Evolutionary conservation across 2,113 vertebrate genomes (phyloP), one percentile per base, ranked within the genome.

Genomic region (Larimichthys crocea): DNA sequence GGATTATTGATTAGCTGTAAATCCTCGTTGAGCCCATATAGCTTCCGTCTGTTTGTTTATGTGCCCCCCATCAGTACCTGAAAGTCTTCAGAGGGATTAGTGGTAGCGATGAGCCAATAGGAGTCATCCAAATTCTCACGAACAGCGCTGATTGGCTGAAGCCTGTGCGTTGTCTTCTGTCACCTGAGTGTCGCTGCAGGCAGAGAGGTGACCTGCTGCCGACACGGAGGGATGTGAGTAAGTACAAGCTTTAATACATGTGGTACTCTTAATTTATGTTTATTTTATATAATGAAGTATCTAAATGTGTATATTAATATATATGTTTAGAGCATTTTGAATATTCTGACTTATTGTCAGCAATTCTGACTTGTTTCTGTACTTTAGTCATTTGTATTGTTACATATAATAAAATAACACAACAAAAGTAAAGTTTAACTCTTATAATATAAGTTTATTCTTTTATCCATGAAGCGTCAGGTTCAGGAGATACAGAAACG

Each of bases 1-100:
- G 79, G 87, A 89, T 91, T 86, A 88, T 61, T 61, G 4, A 65
- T 73, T 79, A 73, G 29, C 56, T 14, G 16, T 31, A 89, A 92
- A 90, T 88, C 88, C 79, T 53, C 49, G 19, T 53, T 80, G 67
- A 82, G 42, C 68, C 62, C 14, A 3, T 66, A 10, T 40, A 40
- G 35, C 35, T 40, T 40, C 79, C 73, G 40, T 91, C 91, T 93
- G 91, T 62, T 69, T 64, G 64, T 89, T 71, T 63, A 10, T 40
- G 46, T 52, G 42, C 42, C 10, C 10, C 65, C 73, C 67, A 26
- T 78, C 52, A 17, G 12, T 76, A 73, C 77, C 81, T 86, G 74
- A 62, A 73, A 79, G 67, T 12, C 46, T 29, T 64, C 19, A 24
- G 4, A 5, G 29, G 7, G 82, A 74, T 87, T 86, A 88, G 17